These are phyloP conservation scores for Stramonita haemastoma DNA, from an alignment of 2,888 invertebrate species.

Conservation along the genomic window DNA sequence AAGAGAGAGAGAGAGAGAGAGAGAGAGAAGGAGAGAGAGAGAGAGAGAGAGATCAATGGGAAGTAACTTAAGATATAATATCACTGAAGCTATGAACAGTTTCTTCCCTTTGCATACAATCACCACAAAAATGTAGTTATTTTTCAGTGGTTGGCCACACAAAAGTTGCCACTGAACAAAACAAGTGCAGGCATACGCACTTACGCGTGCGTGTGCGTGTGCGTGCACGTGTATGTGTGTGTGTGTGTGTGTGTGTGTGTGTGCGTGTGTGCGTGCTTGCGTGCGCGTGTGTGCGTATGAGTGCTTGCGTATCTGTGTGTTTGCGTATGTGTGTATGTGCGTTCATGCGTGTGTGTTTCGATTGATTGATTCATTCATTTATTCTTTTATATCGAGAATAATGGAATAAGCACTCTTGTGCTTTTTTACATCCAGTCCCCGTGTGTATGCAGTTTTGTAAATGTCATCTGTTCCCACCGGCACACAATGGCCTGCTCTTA, in stretches of 20 bases:
- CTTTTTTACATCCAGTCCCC: no score
- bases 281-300: background rate
- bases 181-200: background rate
- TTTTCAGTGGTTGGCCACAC: background rate
- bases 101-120: background rate
- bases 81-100: background rate
- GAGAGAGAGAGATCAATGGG: background rate
- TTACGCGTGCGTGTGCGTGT: background rate
- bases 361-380: no score
- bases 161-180: no score
- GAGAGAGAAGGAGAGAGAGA: background rate
- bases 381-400: no score
- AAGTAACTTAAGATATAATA: background rate
- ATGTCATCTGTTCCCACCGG: no score
- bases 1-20: no score
- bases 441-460: no score
- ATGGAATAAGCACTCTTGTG: no score
- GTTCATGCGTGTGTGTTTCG: background rate
- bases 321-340: background rate
- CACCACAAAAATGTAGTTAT: background rate
- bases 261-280: background rate
- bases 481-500: no score
- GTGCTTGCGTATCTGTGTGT: background rate
- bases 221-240: constrained; percentile 2
- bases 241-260: constrained; percentile 14